Evolutionary conservation across 2,888 invertebrate genomes (phyloP), one percentile per base, ranked within the genome.

Genomic region (Linyphia triangularis): DNA sequence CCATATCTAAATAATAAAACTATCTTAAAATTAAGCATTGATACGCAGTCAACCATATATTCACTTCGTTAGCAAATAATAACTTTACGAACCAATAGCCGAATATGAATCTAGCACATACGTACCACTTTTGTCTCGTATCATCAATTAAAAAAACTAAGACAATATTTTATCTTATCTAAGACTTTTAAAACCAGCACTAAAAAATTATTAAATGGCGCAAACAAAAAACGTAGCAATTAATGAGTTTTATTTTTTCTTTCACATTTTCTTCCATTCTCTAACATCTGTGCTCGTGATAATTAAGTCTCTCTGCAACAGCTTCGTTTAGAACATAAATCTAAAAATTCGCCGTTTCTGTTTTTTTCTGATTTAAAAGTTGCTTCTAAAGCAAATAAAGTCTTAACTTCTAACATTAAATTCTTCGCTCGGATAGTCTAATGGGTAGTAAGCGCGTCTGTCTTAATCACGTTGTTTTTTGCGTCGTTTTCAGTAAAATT

Each of bases 281-380:
- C 26, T 65, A n/a, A 61, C 85, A 70, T 85, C 61, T 85, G 78
- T 57, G 78, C 61, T 30, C 22, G 26, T 85, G 85, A 78, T 85
- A 85, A 85, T 85, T 85, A 85, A 70, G 78, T 85, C 9, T n/a
- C 61, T 13, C 30, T 59, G 85, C 85, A 85, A 85, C 85, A 85
- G 78, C 85, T 78, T 43, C 59, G 63, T 78, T 85, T 79, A 67
- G 63, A 51, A 28, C 78, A 85, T 85, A 85, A 79, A 78, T 78
- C 72, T 85, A 70, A 78, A 85, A 85, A 69, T 43, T 59, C 43
- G 5, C 51, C 16, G n/a, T 59, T 75, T 51, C 9, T 19, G 9
- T 75, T 77, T 77, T 77, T 63, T 63, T n/a, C 1, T 51, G 51
- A 24, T 75, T 51, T 67, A 67, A 79, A 79, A 40, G 67, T 26